Conservation (phyloP, 2,888 invertebrate species). For the Clusia tigrina region DNA sequence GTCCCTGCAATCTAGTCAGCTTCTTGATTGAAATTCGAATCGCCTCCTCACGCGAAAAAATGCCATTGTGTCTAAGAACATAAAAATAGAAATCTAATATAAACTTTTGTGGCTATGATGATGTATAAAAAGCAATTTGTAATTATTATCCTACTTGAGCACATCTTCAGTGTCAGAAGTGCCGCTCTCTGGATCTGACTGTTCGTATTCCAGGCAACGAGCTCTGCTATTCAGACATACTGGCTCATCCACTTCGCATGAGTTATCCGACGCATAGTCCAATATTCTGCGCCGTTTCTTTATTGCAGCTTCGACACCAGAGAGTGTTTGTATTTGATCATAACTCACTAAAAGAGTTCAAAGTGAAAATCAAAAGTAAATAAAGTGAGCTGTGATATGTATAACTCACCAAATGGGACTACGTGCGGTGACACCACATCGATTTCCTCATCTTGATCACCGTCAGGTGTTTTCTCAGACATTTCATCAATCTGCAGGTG, state of each 20-base stretch:
- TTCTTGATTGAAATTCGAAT: slow-evolving; percentile 79
- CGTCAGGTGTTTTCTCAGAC: slow-evolving; percentile 45
- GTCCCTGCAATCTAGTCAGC: slow-evolving; percentile 77
- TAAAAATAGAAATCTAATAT: background rate
- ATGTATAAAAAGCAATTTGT: background rate
- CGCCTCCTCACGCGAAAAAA: slow-evolving; percentile 89
- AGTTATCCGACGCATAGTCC: slow-evolving; percentile 78
- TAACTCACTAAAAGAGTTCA: slow-evolving; percentile 47
- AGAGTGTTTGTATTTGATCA: slow-evolving; percentile 65
- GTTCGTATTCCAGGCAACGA: slow-evolving; percentile 72
- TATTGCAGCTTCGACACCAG: slow-evolving; percentile 66
- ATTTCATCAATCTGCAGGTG: slow-evolving; percentile 67
- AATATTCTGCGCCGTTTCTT: slow-evolving; percentile 67
- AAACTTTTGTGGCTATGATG: background rate
- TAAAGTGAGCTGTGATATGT: background rate
- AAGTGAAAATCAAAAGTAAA: background rate
- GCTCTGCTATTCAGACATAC: slow-evolving; percentile 72
- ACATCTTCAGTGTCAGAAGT: slow-evolving; percentile 80
- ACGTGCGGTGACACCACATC: slow-evolving; percentile 66
- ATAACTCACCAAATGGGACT: slow-evolving; percentile 70
- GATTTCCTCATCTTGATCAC: slow-evolving; percentile 65
- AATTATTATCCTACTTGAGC: slow-evolving; percentile 68
- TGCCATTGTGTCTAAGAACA: slow-evolving; percentile 79
- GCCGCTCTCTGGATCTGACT: slow-evolving; percentile 80
- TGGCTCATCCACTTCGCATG: slow-evolving; percentile 71